Base-by-base conservation (phyloP, 2,113 vertebrate species). In the Ondatra zibethicus region DNA sequence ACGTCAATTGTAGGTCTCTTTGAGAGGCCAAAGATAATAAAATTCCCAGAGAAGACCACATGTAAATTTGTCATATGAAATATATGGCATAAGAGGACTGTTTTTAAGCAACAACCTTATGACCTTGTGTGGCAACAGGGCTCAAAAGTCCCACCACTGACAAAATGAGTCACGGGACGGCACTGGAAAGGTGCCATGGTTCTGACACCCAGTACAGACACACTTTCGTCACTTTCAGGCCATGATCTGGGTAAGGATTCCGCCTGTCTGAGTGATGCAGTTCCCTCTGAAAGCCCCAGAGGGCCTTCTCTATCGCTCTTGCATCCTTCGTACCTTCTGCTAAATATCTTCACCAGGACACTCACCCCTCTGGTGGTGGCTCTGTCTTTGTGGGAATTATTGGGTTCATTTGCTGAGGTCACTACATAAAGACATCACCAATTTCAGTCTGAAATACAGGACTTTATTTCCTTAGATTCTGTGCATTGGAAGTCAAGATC, bases 51-150 rank as follows among this genome's bases (percentile, higher is more conserved):
- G 52, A 45, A 84, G 50, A 21, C 2, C 63, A 61, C 4, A 9
- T 1, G 0, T 8, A 33, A 33, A 21, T 21, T 8, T 78, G 8
- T 65, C 58, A 14, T 36, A 89, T 33, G 23, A 70, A 70, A 29
- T 14, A 14, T 14, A 3, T 5, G 8, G 61, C 11, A 10, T 7
- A 36, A 4, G 0, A 42, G 68, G 29, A 25, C 36, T 27, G 23
- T 36, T 73, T 52, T 12, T 33, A 45, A 68, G 58, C 42, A 65
- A 45, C 2, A 47, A 45, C 33, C 6, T 1, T 1, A 0, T 0
- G 27, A 4, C 2, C 14, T 12, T 6, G 4, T 0, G 0, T 1
- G 66, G 9, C 8, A 7, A 6, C 0, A 1, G 0, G n/a, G 12
- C 4, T 3, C 0, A 17, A 16, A 45, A 27, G 14, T 3, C 13